Conservation (phyloP, 2,797 vertebrate species). For the Tolypeutes matacus region DNA sequence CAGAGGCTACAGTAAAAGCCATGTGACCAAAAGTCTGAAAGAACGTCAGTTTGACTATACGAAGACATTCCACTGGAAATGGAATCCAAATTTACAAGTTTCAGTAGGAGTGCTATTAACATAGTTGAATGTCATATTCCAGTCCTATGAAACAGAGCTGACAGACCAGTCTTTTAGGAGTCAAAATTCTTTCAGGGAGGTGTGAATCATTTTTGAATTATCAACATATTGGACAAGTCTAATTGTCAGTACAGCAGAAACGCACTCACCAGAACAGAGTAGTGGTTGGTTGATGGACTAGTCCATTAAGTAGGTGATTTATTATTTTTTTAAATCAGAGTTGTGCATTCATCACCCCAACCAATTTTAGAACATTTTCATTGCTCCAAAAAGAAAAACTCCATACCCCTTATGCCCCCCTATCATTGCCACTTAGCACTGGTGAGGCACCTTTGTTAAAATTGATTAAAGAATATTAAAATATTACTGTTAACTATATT, state of each 20-base stretch:
- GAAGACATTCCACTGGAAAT: conserved; percentile 47
- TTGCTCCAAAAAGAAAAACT: too few species aligned
- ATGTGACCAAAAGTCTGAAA: conserved; percentile 13
- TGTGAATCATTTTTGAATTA: background rate
- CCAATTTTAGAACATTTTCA: too few species aligned
- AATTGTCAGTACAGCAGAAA: conserved; percentile 5
- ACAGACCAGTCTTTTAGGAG: conserved; percentile 49
- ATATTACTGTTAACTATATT: too few species aligned
- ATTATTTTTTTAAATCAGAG: background rate
- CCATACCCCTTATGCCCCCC: too few species aligned
- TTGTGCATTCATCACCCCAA: too few species aligned
- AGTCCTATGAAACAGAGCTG: conserved; percentile 57
- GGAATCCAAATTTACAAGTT: conserved; percentile 61
- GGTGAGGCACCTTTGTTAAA: too few species aligned
- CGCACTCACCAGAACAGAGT: background rate
- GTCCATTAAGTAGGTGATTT: conserved; percentile 51
- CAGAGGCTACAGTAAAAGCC: conserved; percentile 51
- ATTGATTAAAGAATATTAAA: too few species aligned
- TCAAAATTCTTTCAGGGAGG: background rate
- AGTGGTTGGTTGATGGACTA: background rate
- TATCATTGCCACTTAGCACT: too few species aligned
- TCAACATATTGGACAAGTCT: background rate
- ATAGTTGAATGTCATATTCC: conserved; percentile 1
- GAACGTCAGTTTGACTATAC: conserved; percentile 36
- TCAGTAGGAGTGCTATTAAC: conserved; percentile 51